Conservation (phyloP, 2,113 vertebrate genomes). For the Malurus alboscapulatus region DNA sequence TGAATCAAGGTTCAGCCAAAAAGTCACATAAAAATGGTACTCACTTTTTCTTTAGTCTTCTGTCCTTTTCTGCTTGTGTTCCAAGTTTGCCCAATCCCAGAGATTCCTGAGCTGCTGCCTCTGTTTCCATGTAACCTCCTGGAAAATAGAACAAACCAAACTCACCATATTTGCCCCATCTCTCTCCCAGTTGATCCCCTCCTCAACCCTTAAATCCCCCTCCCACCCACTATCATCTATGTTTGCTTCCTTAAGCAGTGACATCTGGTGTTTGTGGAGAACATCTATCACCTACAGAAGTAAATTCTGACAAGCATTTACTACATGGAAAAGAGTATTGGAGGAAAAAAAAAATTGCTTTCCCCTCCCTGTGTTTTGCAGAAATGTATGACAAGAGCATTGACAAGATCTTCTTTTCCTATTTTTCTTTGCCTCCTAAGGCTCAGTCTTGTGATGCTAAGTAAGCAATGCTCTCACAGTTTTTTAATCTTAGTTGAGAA, state of each 20-base stretch:
- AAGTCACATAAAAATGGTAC: constrained; percentile 44
- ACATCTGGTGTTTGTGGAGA: neutral
- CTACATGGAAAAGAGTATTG: neutral
- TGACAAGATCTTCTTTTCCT: neutral
- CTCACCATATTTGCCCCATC: neutral
- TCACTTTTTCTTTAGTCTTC: constrained; percentile 98
- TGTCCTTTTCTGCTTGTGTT: constrained; percentile 96
- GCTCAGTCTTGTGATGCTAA: neutral
- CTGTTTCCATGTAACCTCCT: constrained; percentile 90
- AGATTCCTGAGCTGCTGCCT: constrained; percentile 88
- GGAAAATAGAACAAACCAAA: constrained; percentile 12
- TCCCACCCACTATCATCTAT: neutral
- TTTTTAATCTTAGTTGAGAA: neutral
- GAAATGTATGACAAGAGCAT: neutral
- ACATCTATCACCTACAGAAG: neutral
- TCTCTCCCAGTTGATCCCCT: neutral
- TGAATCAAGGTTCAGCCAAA: neutral
- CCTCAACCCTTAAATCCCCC: neutral
- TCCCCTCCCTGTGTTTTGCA: neutral
- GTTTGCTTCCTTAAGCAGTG: neutral
- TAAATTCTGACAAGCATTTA: neutral
- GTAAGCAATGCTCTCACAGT: neutral
- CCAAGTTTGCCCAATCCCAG: constrained; percentile 91
- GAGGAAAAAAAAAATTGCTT: neutral
- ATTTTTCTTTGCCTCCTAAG: neutral